A percentile compares a stretch with the other conserved stretches of the same genome.
These are phyloP conservation scores for Nettapus auritus DNA, from an alignment of 2,113 vertebrate genomes.

Conservation along the genomic window DNA sequence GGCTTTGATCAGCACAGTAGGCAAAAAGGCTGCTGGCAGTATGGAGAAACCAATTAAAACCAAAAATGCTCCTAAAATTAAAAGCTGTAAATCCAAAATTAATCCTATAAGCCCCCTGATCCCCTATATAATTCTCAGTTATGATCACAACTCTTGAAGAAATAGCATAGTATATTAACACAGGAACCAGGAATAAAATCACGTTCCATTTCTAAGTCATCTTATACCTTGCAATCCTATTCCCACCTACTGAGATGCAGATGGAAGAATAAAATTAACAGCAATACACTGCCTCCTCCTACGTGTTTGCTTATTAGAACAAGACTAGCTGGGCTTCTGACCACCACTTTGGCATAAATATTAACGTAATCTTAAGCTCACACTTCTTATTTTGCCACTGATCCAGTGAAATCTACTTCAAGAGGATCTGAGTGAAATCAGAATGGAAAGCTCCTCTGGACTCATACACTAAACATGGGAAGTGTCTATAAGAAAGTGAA, in stretches of 20 bases:
- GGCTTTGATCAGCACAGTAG: conserved; percentile 18
- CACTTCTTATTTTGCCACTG: neutral
- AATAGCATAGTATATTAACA: neutral
- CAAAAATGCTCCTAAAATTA: neutral
- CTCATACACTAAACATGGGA: neutral
- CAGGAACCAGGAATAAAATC: neutral
- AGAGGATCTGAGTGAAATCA: neutral
- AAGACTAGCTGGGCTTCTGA: neutral
- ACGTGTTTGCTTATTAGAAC: neutral
- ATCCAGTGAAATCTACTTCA: neutral
- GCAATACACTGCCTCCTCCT: neutral
- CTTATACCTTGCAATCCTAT: neutral
- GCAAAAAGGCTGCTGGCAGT: neutral
- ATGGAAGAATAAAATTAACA: neutral
- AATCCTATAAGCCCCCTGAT: neutral
- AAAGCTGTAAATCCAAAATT: neutral
- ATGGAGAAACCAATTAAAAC: neutral
- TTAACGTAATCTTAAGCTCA: neutral
- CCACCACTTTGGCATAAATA: neutral
- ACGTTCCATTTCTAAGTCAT: neutral
- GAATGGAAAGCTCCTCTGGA: neutral
- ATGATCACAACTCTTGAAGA: neutral
- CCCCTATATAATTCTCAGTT: neutral
- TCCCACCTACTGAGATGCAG: neutral
- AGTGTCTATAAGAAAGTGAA: neutral